A percentile compares a stretch with the other conserved stretches of the same genome.
These are phyloP conservation scores for Stenodema calcarata DNA, from an alignment of 2,888 invertebrate species.

Conservation along the genomic window DNA sequence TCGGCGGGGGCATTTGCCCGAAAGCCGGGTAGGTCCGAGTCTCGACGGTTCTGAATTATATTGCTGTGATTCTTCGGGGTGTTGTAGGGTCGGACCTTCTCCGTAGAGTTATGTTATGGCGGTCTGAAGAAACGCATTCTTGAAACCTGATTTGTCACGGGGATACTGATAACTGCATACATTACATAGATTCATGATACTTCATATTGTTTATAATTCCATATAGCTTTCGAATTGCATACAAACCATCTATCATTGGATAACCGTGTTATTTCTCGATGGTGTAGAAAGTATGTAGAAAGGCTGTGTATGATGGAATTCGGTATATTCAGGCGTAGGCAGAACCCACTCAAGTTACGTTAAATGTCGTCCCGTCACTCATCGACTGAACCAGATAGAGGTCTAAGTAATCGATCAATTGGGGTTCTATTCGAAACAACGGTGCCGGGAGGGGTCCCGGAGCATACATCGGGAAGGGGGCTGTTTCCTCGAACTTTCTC, in stretches of 20 bases:
- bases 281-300: no score
- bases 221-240: no score
- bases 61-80: background rate
- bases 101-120: background rate
- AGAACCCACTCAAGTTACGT: background rate
- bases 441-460: background rate
- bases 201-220: no score
- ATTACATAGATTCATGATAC: no score
- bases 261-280: no score
- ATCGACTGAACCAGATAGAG: background rate
- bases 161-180: no score
- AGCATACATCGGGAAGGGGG: conserved; percentile 5
- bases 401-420: background rate
- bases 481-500: background rate
- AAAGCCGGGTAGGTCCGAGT: background rate
- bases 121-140: background rate
- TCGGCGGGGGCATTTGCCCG: background rate
- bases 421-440: background rate
- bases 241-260: no score
- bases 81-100: background rate
- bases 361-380: background rate
- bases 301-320: no score
- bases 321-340: background rate
- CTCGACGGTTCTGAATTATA: background rate
- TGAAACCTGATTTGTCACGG: no score